A percentile compares a stretch with the other conserved stretches of the same genome.
Evolutionary conservation across 2,113 vertebrate species (phyloP).

Genomic region (Smithornis capensis): DNA sequence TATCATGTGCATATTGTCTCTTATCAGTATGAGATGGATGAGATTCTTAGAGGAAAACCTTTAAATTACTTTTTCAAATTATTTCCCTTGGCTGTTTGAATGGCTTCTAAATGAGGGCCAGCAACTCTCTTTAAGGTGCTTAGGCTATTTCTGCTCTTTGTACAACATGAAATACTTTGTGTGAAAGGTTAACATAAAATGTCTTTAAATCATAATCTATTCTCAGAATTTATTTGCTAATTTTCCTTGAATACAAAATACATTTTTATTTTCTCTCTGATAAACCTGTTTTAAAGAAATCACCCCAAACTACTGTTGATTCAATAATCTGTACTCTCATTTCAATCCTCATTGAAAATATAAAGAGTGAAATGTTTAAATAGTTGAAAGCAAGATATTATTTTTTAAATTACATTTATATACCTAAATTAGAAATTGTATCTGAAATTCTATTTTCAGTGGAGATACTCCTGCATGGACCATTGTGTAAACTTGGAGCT

Average conservation of each 20-base stretch:
- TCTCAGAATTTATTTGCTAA: neutral
- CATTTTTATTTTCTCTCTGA: neutral
- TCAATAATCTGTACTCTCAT: neutral
- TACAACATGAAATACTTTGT: neutral
- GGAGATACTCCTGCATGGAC: neutral
- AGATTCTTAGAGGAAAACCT: neutral
- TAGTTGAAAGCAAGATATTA: neutral
- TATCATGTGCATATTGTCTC: neutral
- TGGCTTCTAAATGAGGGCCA: neutral
- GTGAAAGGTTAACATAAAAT: neutral
- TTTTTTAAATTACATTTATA: neutral
- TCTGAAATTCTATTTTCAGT: neutral
- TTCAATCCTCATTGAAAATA: neutral
- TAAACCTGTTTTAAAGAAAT: neutral
- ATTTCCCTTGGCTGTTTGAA: neutral
- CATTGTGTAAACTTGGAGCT: neutral
- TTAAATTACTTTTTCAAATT: neutral
- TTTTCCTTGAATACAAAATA: neutral
- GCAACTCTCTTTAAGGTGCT: neutral
- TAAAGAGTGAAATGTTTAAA: neutral
- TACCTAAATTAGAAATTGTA: neutral
- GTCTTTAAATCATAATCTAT: neutral
- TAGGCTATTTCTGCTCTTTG: neutral
- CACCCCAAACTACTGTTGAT: neutral
- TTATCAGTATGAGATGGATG: neutral